These are phyloP conservation scores for Sepioteuthis lessoniana DNA, from an alignment of 2,888 invertebrate species.

Conservation along the genomic window DNA sequence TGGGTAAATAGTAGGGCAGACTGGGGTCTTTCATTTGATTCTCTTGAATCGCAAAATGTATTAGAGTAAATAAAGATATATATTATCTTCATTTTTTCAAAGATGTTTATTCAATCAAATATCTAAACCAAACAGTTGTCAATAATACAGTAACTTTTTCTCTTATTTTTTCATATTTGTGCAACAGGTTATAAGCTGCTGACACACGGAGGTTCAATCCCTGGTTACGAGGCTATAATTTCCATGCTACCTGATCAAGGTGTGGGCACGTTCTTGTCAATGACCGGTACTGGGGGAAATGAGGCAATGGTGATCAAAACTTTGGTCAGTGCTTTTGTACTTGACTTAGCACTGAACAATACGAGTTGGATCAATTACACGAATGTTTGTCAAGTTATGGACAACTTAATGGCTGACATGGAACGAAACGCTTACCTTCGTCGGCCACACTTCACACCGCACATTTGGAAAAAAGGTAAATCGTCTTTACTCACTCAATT, in stretches of 20 bases:
- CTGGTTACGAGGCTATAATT: slow-evolving; percentile 56
- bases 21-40: too few relatives aligned
- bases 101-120: too few relatives aligned
- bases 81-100: too few relatives aligned
- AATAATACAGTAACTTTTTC: not conserved
- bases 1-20: too few relatives aligned
- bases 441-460: slow-evolving; percentile 1
- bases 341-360: slow-evolving; percentile 53
- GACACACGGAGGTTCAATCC: slow-evolving; percentile 56
- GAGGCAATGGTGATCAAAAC: slow-evolving; percentile 53
- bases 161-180: not conserved
- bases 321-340: slow-evolving; percentile 53
- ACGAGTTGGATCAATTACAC: slow-evolving; percentile 49
- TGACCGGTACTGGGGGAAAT: slow-evolving; percentile 52
- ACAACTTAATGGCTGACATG: slow-evolving; percentile 50
- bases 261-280: slow-evolving; percentile 53
- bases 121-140: too few relatives aligned
- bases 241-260: slow-evolving; percentile 53
- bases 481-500: not conserved
- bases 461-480: not conserved
- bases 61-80: too few relatives aligned
- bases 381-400: slow-evolving; percentile 50
- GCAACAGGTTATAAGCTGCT: slow-evolving; percentile 53
- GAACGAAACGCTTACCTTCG: not conserved
- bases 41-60: too few relatives aligned